Base-by-base conservation (phyloP, 1,140 invertebrate species). In the Spodoptera litura region DNA sequence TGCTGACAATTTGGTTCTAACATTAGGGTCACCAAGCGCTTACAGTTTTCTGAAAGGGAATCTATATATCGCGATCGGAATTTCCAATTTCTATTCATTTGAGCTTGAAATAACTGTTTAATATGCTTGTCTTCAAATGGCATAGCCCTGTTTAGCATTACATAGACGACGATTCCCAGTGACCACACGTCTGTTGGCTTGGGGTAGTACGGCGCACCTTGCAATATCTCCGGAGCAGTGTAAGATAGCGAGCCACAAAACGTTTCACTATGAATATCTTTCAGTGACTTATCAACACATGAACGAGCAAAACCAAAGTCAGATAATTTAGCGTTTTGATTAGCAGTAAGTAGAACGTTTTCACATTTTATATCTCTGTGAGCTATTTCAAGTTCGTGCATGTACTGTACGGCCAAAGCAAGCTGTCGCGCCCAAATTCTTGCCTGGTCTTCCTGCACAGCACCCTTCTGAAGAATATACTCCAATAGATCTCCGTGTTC, bases 321-420 rank as follows among this genome's bases (percentile, higher is more conserved):
- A 3, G 97, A 96, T 2, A 98, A 89, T 91, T 97, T 97, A 0
- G 97, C 94, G 81, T 97, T 97, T 80, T 96, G 96, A 81, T 96
- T 96, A 12, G 92, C 93, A 0, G 97, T 97, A 2, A 98, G 91
- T 2, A 98, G 91, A 56, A 97, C 95, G 86, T 98, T 98, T 89
- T 98, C 97, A 85, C 97, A 98, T 91, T 98, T 98, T 9, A 97
- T 94, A 84, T 97, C 96, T 76, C 97, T 90, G 86, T 98, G 97
- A 2, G 96, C 97, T 64, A 98, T 96, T 76, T 97, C 96, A 81
- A 96, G 94, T 82, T 96, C 95, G 84, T 98, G 97, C 81, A 98
- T 95, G 88, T 97, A 97, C 79, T 96, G 96, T 3, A 97, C 84
- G 3, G 95, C 96, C 38, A 96, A 85, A 20, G 95, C 90, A 0